These are phyloP conservation scores for Uropsilus gracilis DNA, from an alignment of 2,113 vertebrate genomes.

Conservation along the genomic window DNA sequence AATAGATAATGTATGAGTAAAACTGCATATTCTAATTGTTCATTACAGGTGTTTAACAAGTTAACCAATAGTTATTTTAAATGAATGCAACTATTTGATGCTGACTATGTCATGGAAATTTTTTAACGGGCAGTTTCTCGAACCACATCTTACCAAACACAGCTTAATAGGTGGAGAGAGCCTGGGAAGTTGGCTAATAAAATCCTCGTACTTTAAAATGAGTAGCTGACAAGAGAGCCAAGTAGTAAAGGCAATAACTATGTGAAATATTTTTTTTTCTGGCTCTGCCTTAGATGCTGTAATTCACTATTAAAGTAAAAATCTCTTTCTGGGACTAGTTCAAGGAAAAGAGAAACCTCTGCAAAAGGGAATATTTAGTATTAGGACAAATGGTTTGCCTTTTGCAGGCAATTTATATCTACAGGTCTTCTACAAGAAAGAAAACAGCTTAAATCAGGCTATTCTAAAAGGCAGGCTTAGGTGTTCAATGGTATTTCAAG, in stretches of 20 bases:
- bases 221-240: constrained; percentile 51
- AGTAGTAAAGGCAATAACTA: neutral
- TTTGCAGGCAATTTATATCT: constrained; percentile 11
- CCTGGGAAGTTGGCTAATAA: constrained; percentile 26
- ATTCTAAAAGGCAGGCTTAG: neutral
- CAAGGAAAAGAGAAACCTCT: neutral
- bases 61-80: neutral
- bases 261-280: constrained; percentile 56
- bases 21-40: neutral
- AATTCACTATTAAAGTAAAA: constrained; percentile 57
- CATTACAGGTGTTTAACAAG: neutral
- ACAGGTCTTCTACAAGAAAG: constrained; percentile 28
- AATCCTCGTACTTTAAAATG: constrained; percentile 40
- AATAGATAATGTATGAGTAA: neutral
- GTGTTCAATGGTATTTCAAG: neutral
- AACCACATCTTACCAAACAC: neutral
- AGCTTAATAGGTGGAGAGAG: constrained; percentile 43
- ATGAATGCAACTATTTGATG: neutral
- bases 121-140: neutral
- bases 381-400: constrained; percentile 2
- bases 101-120: neutral
- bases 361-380: constrained; percentile 34
- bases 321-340: constrained; percentile 2
- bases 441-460: neutral
- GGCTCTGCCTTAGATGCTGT: constrained; percentile 6